These are phyloP conservation scores for Tetramorium simillimum DNA, from an alignment of 1,140 invertebrate species.

Conservation along the genomic window DNA sequence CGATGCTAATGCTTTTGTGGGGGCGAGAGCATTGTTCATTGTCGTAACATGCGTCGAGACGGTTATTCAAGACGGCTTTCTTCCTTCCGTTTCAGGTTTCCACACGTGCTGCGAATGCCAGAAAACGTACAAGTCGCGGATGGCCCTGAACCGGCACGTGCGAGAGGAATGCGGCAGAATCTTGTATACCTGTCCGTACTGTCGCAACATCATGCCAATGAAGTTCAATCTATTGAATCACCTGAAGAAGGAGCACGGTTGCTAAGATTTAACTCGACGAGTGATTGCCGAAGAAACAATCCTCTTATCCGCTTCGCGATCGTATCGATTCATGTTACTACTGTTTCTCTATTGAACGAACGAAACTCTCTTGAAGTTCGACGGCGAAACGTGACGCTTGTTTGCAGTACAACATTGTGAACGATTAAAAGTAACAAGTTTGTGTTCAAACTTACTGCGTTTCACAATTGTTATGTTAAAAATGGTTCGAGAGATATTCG, in stretches of 20 bases:
- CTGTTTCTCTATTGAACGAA: background rate
- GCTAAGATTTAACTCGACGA: slow-evolving; percentile 49
- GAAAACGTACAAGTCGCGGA: slow-evolving; percentile 71
- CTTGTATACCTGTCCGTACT: slow-evolving; percentile 72
- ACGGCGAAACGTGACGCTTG: background rate
- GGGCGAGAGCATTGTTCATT: slow-evolving; percentile 52
- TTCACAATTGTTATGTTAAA: background rate
- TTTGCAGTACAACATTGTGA: slow-evolving; percentile 22
- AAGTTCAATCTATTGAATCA: slow-evolving; percentile 75
- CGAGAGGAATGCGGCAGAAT: slow-evolving; percentile 75
- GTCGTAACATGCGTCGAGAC: slow-evolving; percentile 28
- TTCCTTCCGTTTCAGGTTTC: slow-evolving; percentile 71
- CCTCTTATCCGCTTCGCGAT: background rate
- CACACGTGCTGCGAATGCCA: slow-evolving; percentile 73
- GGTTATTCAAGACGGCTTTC: slow-evolving; percentile 53
- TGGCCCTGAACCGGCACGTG: slow-evolving; percentile 73
- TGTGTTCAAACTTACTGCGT: background rate
- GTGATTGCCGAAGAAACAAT: background rate
- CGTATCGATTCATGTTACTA: background rate
- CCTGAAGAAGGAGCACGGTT: slow-evolving; percentile 73
- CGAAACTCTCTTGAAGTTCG: background rate
- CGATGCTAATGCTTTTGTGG: slow-evolving; percentile 62
- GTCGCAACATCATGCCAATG: slow-evolving; percentile 74
- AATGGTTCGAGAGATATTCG: background rate
- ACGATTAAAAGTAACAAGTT: slow-evolving; percentile 9